Base-by-base conservation (phyloP, 2,888 invertebrate species). In the Drosophila subquinaria region DNA sequence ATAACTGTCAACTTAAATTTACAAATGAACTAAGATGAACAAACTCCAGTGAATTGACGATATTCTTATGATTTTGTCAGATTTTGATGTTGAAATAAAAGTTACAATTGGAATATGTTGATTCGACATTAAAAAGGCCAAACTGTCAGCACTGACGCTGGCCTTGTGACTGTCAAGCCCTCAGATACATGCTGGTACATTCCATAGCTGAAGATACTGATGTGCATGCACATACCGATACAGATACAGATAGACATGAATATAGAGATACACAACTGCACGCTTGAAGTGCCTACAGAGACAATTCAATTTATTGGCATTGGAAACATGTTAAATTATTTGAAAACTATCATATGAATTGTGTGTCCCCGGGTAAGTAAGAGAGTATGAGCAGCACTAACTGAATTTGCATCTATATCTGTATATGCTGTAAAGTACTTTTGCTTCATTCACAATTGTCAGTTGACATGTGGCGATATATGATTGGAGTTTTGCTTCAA, bases 261-360 rank as follows among this genome's bases (percentile, higher is more conserved):
- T 15, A 27, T 45, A 11, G 20, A 50, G 48, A 50, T 40, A 55
- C 35, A 55, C 47, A 48, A 38, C 45, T 57, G 73, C 55, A 62
- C 35, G 56, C 56, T 43, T 50, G 43, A 15, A 38, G 3, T 62
- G 64, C 51, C 60, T 55, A 64, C 59, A 56, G 17, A 59, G 82
- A 81, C 79, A 88, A 87, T 84, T 82, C 79, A 87, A 87, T 82
- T 87, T 81, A 81, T 76, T 87, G 84, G 65, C 69, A 60, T 55
- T 57, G 66, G 71, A 65, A 82, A 79, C 76, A 69, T 66, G 74
- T 69, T 74, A 82, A 86, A 82, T 82, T 82, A 82, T 70, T 82
- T 79, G 69, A 69, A 64, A 76, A 69, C 76, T 77, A 79, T 66
- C 65, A 59, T 57, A 53, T 56, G 56, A 74, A 69, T 51, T 56